Conservation (phyloP, 2,888 invertebrate species). For the Andrena bicolor region DNA sequence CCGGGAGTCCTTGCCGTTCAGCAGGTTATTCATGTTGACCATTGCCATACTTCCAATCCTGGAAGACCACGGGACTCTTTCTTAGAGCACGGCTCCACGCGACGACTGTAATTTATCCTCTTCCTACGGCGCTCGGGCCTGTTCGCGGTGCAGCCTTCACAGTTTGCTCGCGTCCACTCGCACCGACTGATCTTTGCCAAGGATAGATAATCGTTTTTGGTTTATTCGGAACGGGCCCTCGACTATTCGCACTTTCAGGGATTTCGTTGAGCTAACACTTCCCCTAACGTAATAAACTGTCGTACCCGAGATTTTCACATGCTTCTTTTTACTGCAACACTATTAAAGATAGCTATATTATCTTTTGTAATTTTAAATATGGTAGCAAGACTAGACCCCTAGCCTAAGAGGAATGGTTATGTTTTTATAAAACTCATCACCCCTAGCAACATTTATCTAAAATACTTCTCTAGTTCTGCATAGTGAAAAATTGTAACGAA, state of each 20-base stretch:
- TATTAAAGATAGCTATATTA: too few species aligned
- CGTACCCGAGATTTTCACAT: too few species aligned
- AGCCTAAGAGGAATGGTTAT: too few species aligned
- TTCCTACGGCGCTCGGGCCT: conserved; percentile 38
- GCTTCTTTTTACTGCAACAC: too few species aligned
- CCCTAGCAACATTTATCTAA: too few species aligned
- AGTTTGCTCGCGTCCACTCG: conserved; percentile 67
- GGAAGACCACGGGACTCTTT: conserved; percentile 68
- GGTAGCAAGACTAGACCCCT: too few species aligned
- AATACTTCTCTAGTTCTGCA: too few species aligned
- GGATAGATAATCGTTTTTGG: conserved; percentile 66
- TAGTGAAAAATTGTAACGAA: too few species aligned
- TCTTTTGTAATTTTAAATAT: too few species aligned
- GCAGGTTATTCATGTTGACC: conserved; percentile 98
- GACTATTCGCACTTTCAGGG: conserved; percentile 55
- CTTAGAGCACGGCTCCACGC: conserved; percentile 48
- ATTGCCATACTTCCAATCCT: conserved; percentile 89
- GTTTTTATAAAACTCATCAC: too few species aligned
- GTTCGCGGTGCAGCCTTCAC: conserved; percentile 26
- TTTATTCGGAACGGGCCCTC: conserved; percentile 53
- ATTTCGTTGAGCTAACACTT: conserved; percentile 31
- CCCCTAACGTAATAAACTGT: neutral
- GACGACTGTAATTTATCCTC: conserved; percentile 55
- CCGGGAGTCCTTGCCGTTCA: conserved; percentile 99
- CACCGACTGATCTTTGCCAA: conserved; percentile 71